Conservation (phyloP, 2,113 vertebrate species). For the Vimba vimba region DNA sequence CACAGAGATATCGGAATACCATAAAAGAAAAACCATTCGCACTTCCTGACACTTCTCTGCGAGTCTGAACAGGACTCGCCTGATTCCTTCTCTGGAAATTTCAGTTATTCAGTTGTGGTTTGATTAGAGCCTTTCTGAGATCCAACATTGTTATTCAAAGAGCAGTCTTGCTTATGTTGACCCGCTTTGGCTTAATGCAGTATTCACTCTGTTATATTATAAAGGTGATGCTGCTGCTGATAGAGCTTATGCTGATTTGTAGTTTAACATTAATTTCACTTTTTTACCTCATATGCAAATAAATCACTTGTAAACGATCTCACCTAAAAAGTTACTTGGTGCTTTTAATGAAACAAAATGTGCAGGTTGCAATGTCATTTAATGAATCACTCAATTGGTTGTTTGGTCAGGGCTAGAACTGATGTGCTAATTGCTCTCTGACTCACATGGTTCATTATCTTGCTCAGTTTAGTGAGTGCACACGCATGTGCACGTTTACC, state of each 20-base stretch:
- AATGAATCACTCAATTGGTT: background rate
- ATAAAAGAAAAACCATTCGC: background rate
- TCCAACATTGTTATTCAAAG: background rate
- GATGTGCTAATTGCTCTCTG: background rate
- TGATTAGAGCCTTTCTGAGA: background rate
- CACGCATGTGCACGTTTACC: background rate
- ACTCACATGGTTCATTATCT: slow-evolving; percentile 27
- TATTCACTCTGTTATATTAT: background rate
- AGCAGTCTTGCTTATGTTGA: background rate
- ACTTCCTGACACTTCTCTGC: background rate
- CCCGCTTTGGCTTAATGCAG: background rate
- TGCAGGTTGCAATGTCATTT: background rate
- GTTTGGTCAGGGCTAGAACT: background rate
- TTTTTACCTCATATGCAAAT: no score
- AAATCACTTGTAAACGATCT: no score
- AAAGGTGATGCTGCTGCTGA: background rate
- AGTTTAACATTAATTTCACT: background rate
- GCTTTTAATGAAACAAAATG: background rate
- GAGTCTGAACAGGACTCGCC: slow-evolving; percentile 23
- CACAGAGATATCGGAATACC: background rate
- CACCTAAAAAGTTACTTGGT: background rate
- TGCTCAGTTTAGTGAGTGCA: slow-evolving; percentile 41
- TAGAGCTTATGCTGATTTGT: background rate
- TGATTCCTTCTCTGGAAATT: background rate
- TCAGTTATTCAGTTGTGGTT: background rate